Evolutionary conservation across 2,113 vertebrate genomes (phyloP).

Genomic region (Galeopterus variegatus): DNA sequence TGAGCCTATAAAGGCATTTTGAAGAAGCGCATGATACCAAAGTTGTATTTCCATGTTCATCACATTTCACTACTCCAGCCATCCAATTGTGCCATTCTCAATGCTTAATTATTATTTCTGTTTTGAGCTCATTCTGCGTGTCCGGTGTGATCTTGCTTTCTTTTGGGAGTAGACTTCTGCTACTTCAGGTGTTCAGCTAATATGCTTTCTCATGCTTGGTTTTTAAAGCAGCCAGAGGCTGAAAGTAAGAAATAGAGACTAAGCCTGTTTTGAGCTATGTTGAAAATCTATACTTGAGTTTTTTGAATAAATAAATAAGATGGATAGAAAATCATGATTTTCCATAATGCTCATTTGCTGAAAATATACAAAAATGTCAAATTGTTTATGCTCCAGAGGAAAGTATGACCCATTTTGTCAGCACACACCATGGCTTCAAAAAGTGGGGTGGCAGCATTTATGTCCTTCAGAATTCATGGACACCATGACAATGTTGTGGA

Average conservation of each 20-base stretch:
- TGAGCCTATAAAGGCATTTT: neutral
- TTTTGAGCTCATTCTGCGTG: neutral
- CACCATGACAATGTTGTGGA: neutral
- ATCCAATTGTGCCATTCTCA: neutral
- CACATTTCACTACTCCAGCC: neutral
- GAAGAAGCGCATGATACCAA: neutral
- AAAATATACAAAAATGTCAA: conserved; percentile 12
- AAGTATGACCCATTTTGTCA: conserved; percentile 48
- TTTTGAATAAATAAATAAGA: conserved; percentile 15
- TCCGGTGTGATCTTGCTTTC: neutral
- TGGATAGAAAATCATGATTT: conserved; percentile 21
- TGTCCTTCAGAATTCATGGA: conserved; percentile 63
- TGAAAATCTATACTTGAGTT: neutral
- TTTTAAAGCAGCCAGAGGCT: conserved; percentile 35
- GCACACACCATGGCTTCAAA: neutral
- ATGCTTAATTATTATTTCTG: conserved; percentile 26
- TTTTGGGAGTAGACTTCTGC: neutral
- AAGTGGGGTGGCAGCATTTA: neutral
- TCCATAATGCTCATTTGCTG: neutral
- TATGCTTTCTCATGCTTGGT: neutral
- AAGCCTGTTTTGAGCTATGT: conserved; percentile 3
- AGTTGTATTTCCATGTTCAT: neutral
- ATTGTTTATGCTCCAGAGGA: neutral
- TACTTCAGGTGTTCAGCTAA: neutral
- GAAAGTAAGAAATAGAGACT: neutral